These are phyloP conservation scores for Athalia cordata DNA, from an alignment of 2,888 invertebrate species.

Conservation along the genomic window DNA sequence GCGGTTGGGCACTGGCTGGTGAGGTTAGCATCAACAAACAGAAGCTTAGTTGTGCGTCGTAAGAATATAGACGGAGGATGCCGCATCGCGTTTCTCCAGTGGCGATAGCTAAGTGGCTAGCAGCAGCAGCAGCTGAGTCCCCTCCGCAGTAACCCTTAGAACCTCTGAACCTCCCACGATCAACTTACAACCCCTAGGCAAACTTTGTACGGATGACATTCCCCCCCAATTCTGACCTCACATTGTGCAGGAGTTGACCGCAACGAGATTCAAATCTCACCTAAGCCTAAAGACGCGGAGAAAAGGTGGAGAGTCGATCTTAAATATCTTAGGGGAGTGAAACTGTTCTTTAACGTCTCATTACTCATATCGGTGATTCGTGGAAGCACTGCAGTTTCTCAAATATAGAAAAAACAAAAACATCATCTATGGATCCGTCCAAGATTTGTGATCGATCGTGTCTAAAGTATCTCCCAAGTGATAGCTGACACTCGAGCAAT, in stretches of 20 bases:
- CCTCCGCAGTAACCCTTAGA: slow-evolving; percentile 18
- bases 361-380: no score
- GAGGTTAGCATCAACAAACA: slow-evolving; percentile 55
- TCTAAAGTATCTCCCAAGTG: slow-evolving; percentile 16
- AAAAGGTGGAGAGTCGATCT: no score
- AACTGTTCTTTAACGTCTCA: no score
- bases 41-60: slow-evolving; percentile 55
- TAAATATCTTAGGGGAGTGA: no score
- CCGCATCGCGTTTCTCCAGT: not conserved
- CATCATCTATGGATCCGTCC: not conserved
- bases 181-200: slow-evolving; percentile 9
- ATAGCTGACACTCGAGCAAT: slow-evolving; percentile 5
- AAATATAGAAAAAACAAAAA: not conserved
- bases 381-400: not conserved
- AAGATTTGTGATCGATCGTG: slow-evolving; percentile 1
- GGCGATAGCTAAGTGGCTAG: slow-evolving; percentile 51
- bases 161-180: slow-evolving; percentile 26
- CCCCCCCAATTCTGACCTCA: not conserved
- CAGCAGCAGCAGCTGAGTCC: slow-evolving; percentile 33
- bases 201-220: slow-evolving; percentile 22
- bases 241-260: slow-evolving; percentile 12
- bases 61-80: slow-evolving; percentile 43
- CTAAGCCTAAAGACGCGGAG: no score
- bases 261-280: not conserved
- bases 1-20: slow-evolving; percentile 34